Conservation (phyloP, 2,888 invertebrate species). For the Drosophila putrida region DNA sequence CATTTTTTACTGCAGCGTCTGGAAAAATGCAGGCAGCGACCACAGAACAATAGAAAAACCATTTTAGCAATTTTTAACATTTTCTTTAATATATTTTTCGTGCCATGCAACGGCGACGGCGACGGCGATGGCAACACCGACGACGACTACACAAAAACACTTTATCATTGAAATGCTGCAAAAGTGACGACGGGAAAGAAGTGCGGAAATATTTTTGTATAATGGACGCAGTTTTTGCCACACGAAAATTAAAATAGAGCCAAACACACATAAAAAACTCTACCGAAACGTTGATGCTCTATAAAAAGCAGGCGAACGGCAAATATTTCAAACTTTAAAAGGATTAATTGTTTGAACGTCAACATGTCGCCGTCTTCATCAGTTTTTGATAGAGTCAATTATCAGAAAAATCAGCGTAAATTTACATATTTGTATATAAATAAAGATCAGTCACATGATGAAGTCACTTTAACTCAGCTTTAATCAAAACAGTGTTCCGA, state of each 20-base stretch:
- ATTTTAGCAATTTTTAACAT: slow-evolving; percentile 70
- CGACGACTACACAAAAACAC: slow-evolving; percentile 58
- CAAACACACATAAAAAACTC: neutral
- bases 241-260: slow-evolving; percentile 51
- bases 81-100: slow-evolving; percentile 69
- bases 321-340: neutral
- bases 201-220: slow-evolving; percentile 56
- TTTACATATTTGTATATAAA: too few species aligned
- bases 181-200: slow-evolving; percentile 46
- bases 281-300: slow-evolving; percentile 30
- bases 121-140: slow-evolving; percentile 37
- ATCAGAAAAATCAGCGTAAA: too few species aligned
- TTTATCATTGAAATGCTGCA: slow-evolving; percentile 68
- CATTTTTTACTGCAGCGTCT: slow-evolving; percentile 52
- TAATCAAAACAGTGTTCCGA: too few species aligned
- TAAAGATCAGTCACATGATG: too few species aligned
- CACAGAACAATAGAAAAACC: slow-evolving; percentile 65
- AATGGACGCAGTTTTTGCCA: slow-evolving; percentile 55
- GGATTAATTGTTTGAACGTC: neutral
- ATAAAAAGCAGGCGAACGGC: neutral
- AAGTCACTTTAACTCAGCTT: too few species aligned
- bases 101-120: slow-evolving; percentile 27
- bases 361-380: too few species aligned
- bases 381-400: too few species aligned
- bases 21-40: slow-evolving; percentile 48